Conservation (phyloP, 1,140 invertebrate genomes). For the Ceratosolen fusciceps region DNA sequence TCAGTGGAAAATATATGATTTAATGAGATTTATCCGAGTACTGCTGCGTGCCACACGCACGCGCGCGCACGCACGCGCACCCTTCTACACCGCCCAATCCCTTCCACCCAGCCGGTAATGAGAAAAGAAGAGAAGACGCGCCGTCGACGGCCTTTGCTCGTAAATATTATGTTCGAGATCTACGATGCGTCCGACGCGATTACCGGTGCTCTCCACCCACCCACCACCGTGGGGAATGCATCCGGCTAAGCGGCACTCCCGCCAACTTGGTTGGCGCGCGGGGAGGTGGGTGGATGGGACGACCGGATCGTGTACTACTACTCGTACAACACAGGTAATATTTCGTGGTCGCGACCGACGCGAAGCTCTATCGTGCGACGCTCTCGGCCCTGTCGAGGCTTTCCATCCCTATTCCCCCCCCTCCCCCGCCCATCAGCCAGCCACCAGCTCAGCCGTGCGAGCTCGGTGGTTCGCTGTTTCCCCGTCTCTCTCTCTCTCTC, state of each 20-base stretch:
- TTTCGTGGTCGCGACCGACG: constrained; percentile 39
- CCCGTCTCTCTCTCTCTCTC: constrained; percentile 9
- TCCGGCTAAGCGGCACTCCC: no score
- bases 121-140: neutral
- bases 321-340: constrained; percentile 42
- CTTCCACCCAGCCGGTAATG: no score
- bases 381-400: constrained; percentile 42
- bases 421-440: neutral
- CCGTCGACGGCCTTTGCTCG: constrained; percentile 22
- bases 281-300: neutral
- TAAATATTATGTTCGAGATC: constrained; percentile 45
- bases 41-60: neutral
- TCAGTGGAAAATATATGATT: constrained; percentile 36
- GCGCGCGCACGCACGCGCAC: neutral
- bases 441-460: no score
- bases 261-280: neutral
- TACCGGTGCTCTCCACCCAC: constrained; percentile 29
- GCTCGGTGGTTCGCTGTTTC: neutral
- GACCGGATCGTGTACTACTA: no score
- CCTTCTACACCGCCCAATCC: no score
- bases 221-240: neutral
- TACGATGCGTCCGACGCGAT: constrained; percentile 41
- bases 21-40: constrained; percentile 33
- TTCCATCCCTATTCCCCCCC: constrained; percentile 2
- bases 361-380: constrained; percentile 40